Evolutionary conservation across 2,797 vertebrate genomes (phyloP), one percentile per base, ranked within the genome.

Genomic region (Coranthus polyacanthus): DNA sequence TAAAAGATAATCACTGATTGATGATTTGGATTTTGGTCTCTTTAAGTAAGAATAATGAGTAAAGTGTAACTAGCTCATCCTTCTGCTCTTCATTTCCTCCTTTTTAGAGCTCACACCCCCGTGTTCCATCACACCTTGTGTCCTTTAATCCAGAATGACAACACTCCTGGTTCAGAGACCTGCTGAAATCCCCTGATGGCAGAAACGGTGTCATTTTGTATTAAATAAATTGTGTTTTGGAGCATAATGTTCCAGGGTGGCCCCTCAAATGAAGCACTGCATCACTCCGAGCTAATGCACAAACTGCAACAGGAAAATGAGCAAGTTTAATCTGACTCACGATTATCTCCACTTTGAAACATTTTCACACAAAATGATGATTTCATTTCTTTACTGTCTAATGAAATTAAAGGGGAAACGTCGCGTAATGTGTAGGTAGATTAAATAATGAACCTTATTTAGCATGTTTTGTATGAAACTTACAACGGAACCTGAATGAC

Each of bases 141-240:
- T 79, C 68, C 75, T 79, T 78, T 88, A 83, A 89, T 88, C 62
- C 68, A 62, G 20, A 61, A 74, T 68, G 88, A 90, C 85, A 85
- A 16, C 26, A 56, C 82, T 84, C 60, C 73, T 73, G 79, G 82
- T 86, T 53, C 0, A 55, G 60, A 79, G 78, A 86, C 80, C 86
- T 72, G 88, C 81, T 79, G 47, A 66, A 66, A 63, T 77, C 81
- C 85, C 85, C 79, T 82, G 82, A 80, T 77, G 82, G 77, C 84
- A 73, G 66, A 69, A 70, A 67, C 56, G 7, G 82, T 86, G 89
- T 87, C 87, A 72, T 80, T 81, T 64, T 79, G 66, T 46, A 85
- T 90, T 88, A 87, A 85, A 75, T 56, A 79, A 72, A 86, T 83
- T 89, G 87, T 84, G 87, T 89, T 84, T 71, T 88, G 82, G 85